A percentile compares a stretch with the other conserved stretches of the same genome.
phyloP scores from a whole-genome alignment of 2,888 invertebrate genomes.

The Lacanobia wlatinum region DNA sequence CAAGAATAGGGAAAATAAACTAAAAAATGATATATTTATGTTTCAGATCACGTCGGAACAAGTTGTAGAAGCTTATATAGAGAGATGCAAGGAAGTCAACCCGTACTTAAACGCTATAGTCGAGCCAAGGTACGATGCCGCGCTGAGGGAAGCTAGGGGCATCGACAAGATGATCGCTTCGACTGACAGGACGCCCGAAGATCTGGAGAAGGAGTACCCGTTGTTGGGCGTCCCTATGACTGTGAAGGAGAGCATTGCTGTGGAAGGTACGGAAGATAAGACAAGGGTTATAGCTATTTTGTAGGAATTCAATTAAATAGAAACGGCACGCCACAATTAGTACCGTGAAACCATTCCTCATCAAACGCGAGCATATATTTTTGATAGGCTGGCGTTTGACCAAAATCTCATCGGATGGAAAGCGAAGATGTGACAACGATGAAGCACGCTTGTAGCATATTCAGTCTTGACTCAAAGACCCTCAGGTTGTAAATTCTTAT shows the following conservation, averaged over 20 bases:
- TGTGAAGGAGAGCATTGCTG: conserved; percentile 95
- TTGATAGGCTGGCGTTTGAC: too few relatives aligned
- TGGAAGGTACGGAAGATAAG: conserved; percentile 91
- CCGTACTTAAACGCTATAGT: conserved; percentile 95
- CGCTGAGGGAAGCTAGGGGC: conserved; percentile 93
- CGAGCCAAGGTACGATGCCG: conserved; percentile 94
- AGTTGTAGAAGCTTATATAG: conserved; percentile 93
- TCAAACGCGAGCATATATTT: too few relatives aligned
- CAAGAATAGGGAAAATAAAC: not conserved
- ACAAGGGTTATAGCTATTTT: too few relatives aligned
- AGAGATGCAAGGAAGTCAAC: conserved; percentile 94
- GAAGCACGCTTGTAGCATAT: too few relatives aligned
- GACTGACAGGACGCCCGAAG: conserved; percentile 89
- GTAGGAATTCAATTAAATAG: too few relatives aligned
- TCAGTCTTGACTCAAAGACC: too few relatives aligned
- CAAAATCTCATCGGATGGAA: too few relatives aligned
- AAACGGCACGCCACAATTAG: too few relatives aligned
- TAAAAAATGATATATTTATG: conserved; percentile 6
- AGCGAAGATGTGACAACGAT: too few relatives aligned
- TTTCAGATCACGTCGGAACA: conserved; percentile 93
- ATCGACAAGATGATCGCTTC: conserved; percentile 93
- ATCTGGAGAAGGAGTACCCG: conserved; percentile 93
- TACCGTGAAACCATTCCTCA: too few relatives aligned
- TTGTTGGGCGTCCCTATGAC: conserved; percentile 96
- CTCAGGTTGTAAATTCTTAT: too few relatives aligned